Percentiles rank a stretch among this genome's conserved stretches.
Conservation (phyloP, 2,797 vertebrate species). For the Helarctos malayanus region DNA sequence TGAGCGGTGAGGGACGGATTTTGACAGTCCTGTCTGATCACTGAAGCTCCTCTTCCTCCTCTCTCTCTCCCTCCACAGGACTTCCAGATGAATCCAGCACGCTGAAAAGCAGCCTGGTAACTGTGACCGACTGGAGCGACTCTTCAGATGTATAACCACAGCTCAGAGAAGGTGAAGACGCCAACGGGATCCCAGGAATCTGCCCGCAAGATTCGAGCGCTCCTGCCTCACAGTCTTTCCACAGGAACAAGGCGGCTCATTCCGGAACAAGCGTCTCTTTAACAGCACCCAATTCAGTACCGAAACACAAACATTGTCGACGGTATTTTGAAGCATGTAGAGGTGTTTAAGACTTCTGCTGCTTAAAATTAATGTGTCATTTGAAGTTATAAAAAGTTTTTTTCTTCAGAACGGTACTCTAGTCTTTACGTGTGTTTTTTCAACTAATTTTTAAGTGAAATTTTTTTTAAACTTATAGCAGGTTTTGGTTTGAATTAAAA, state of each 20-base stretch:
- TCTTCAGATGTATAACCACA: conserved; percentile 89
- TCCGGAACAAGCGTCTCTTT: conserved; percentile 73
- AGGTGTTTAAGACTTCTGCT: conserved; percentile 53
- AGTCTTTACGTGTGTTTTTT: conserved; percentile 79
- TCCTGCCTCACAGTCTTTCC: not conserved
- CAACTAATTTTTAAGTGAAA: conserved; percentile 73
- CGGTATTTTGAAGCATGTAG: conserved; percentile 62
- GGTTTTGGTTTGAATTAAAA: conserved; percentile 62
- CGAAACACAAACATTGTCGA: conserved; percentile 3
- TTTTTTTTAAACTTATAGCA: conserved; percentile 77
- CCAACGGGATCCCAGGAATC: not conserved
- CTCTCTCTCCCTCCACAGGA: conserved; percentile 87
- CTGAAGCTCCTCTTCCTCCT: not conserved
- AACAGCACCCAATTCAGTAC: not conserved
- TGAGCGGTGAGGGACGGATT: not conserved
- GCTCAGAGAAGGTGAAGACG: not conserved
- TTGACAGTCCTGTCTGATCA: not conserved
- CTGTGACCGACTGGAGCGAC: conserved; percentile 95
- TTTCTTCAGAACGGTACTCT: conserved; percentile 78
- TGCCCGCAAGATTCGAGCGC: not conserved
- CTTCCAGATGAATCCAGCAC: conserved; percentile 93
- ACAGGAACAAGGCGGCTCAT: conserved; percentile 54
- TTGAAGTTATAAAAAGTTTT: conserved; percentile 79
- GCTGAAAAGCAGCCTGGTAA: conserved; percentile 94
- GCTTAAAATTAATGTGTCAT: conserved; percentile 64